Base-by-base conservation (phyloP, 2,797 vertebrate species). In the Synanceia verrucosa region DNA sequence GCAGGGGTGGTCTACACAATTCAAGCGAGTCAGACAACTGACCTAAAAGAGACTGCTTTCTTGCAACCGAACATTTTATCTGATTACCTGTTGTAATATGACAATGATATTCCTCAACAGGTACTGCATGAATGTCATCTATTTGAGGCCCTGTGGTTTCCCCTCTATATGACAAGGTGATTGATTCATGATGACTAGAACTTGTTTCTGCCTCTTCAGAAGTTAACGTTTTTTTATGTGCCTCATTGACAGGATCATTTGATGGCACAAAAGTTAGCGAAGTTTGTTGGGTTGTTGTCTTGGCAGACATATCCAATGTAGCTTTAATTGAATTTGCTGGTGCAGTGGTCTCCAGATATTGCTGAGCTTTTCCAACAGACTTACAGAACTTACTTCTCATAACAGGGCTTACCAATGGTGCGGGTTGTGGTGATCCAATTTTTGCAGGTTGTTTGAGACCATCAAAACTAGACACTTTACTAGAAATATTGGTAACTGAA, bases 231-330 rank as follows among this genome's bases (percentile, higher is more conserved):
- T 81, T 91, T 67, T 56, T 89, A 33, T 71, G 4, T 36, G 79
- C 91, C 16, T 89, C 79, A 36, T 13, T 73, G 37, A 47, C 46
- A 69, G 88, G 55, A 69, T 88, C 53, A 3, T 94, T 91, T 37
- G 88, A 62, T 80, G 83, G 89, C 3, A 29, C 33, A 56, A 48
- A 53, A 48, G 33, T 67, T 85, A 83, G 59, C 1, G 3, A 41
- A 46, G 36, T 55, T 2, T 57, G 51, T 9, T 33, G 31, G 18
- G 13, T 23, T 73, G 28, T 61, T 56, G 23, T 64, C 43, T 86
- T 90, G 5, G 51, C 36, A 70, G 92, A 91, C 94, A 94, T 92
- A 74, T 94, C 89, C 70, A 93, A 39, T 9, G 81, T 84, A 26
- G 65, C 61, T 86, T 88, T 92, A 36, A 91, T 31, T 68, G 79